Conservation (phyloP, 2,888 invertebrate species). For the Eutolmus rufibarbis region DNA sequence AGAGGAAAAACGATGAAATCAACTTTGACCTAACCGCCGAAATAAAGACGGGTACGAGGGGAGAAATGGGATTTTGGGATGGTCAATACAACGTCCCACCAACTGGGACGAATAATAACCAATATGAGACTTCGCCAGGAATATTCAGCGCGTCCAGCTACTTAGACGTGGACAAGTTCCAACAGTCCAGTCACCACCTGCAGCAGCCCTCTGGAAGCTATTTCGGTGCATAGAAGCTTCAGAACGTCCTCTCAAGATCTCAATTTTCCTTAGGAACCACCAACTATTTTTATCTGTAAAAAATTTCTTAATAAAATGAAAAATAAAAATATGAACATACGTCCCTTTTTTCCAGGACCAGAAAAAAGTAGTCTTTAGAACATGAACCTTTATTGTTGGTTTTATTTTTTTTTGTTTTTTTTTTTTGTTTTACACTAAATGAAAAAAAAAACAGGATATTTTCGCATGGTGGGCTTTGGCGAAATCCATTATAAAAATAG, state of each 20-base stretch:
- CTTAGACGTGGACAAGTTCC: background rate
- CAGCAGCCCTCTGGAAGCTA: background rate
- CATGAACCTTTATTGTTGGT: background rate
- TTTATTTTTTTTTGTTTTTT: background rate
- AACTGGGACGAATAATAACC: background rate
- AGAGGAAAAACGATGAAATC: conserved; percentile 69
- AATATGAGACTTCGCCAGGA: background rate
- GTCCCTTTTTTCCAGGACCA: background rate
- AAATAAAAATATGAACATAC: background rate
- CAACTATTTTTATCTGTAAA: conserved; percentile 4
- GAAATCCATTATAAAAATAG: background rate
- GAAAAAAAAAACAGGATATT: background rate
- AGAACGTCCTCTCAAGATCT: background rate
- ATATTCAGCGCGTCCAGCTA: background rate
- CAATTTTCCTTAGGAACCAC: background rate
- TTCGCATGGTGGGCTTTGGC: background rate
- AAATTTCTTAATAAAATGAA: background rate
- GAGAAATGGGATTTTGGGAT: conserved; percentile 1
- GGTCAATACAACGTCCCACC: background rate
- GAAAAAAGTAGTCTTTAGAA: background rate
- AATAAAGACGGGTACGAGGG: background rate
- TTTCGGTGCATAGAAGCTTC: background rate
- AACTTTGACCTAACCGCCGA: background rate
- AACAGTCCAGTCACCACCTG: background rate
- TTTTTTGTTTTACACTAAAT: background rate